Evolutionary conservation across 1,140 invertebrate genomes (phyloP), one percentile per base, ranked within the genome.

Genomic region (Amphibalanus amphitrite): DNA sequence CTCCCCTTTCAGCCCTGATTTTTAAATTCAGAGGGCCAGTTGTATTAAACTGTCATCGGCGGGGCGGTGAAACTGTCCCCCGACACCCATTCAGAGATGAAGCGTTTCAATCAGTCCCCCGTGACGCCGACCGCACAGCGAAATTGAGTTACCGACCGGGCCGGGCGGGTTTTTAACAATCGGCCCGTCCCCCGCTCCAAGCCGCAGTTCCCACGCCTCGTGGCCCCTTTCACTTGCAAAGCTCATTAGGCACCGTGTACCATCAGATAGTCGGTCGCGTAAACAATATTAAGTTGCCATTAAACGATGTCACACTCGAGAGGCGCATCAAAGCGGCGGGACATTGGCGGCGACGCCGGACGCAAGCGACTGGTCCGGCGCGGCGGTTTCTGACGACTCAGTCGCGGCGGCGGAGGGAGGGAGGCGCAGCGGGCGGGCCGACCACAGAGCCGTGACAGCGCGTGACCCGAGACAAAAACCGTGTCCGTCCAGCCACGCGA

Each of bases 221-320:
- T 3, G 13, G 6, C 47, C 47, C 47, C 47, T 59, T 59, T 59
- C 47, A 59, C 47, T 59, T 59, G 47, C 47, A 59, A 59, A 59
- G 47, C 20, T 23, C 47, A 59, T 59, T 59, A 59, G 47, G 13
- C 10, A 20, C 20, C 47, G 47, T 13, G 47, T 59, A 8, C 47
- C 13, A 59, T 59, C 47, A 23, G 47, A 23, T 13, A 13, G 47
- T 23, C 10, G 13, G 47, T 3, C 17, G 10, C 20, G 47, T 59
- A 59, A 59, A 59, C 47, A 59, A 59, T 59, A 59, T 59, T 59
- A 59, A 59, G 47, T 59, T 23, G 47, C 47, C 47, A 59, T 59
- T 59, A 59, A 59, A 20, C 23, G 47, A 23, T 59, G 47, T 59
- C 47, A 59, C 10, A 59, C 47, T 23, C 15, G 33, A 15, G 33